Conservation (phyloP, 2,113 vertebrate genomes). For the Acrocephalus arundinaceus region DNA sequence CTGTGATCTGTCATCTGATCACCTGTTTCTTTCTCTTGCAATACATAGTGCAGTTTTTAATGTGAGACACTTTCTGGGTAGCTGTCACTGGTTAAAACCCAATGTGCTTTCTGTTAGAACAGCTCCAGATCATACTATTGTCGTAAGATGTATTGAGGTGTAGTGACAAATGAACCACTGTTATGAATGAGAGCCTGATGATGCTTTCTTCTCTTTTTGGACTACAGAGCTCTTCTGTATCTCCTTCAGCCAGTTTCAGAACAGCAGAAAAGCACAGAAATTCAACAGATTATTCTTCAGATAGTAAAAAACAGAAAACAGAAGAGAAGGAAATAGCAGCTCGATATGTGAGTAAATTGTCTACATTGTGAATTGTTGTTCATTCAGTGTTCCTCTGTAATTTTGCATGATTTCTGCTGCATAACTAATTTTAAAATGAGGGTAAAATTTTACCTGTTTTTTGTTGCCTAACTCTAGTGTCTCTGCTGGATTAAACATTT, state of each 20-base stretch:
- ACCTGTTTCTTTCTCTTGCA: neutral
- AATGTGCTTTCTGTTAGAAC: neutral
- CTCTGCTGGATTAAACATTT: neutral
- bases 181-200: neutral
- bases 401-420: neutral
- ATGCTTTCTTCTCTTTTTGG: constrained; percentile 21
- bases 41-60: neutral
- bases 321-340: constrained; percentile 91
- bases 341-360: constrained; percentile 84
- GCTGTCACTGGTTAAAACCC: neutral
- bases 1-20: rapidly evolving
- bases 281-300: constrained; percentile 90
- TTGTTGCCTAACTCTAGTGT: neutral
- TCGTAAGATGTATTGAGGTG: neutral
- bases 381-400: neutral
- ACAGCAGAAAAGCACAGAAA: constrained; percentile 91
- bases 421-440: neutral
- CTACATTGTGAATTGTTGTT: neutral
- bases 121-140: neutral
- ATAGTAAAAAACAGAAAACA: constrained; percentile 96
- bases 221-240: constrained; percentile 91
- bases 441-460: neutral
- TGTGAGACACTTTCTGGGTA: neutral
- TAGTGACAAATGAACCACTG: neutral
- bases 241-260: constrained; percentile 93